Evolutionary conservation across 2,888 invertebrate genomes (phyloP).

Genomic region (Eupithecia inturbata): DNA sequence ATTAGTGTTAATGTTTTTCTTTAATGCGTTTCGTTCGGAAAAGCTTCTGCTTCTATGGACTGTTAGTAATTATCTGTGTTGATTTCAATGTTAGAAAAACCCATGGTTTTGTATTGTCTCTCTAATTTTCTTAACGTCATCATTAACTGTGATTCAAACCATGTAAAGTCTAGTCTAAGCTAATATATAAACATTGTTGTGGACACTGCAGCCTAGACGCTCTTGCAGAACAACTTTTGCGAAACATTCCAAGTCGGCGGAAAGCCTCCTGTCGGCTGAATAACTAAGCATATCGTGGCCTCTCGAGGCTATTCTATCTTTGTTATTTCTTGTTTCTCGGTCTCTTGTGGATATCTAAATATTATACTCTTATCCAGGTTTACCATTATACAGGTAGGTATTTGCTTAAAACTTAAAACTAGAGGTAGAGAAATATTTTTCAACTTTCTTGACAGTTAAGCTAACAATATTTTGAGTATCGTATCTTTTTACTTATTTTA

Average conservation of each 20-base stretch:
- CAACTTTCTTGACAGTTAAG: neutral
- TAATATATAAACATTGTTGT: constrained; percentile 25
- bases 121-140: neutral
- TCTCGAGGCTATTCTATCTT: constrained; percentile 47
- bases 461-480: neutral
- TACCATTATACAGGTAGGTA: neutral
- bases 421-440: neutral
- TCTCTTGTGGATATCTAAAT: constrained; percentile 33
- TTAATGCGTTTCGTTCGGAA: neutral
- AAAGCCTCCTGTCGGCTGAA: constrained; percentile 36
- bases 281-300: constrained; percentile 43
- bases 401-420: neutral
- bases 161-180: neutral
- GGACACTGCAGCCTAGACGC: constrained; percentile 34
- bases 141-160: neutral
- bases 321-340: constrained; percentile 45
- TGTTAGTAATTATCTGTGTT: neutral
- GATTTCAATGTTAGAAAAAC: neutral
- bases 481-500: neutral
- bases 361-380: neutral
- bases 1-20: neutral
- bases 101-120: too few species aligned
- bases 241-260: constrained; percentile 45
- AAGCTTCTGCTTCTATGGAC: neutral
- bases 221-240: constrained; percentile 47